Evolutionary conservation across 92 coral and sea anemone species (phyloP).

Genomic region (Blastomussa wellsi): DNA sequence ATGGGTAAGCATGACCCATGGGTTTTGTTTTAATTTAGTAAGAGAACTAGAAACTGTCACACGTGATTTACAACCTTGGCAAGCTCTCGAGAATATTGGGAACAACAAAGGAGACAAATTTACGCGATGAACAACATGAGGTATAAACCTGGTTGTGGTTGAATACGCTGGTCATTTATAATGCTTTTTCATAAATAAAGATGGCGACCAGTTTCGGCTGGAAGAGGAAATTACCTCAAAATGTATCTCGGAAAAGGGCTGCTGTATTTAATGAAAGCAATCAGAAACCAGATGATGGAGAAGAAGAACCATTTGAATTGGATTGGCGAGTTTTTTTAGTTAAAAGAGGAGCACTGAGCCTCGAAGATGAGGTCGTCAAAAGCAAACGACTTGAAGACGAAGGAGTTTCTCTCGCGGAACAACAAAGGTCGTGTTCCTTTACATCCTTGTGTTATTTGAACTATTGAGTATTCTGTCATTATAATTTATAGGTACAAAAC

Average conservation of each 20-base stretch:
- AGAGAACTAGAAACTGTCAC: no score
- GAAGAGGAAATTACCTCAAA: conserved; percentile 71
- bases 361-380: conserved; percentile 64
- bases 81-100: background rate
- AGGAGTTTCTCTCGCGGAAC: conserved; percentile 82
- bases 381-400: conserved; percentile 78
- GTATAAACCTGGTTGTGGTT: no score
- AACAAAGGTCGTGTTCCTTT: conserved; percentile 58
- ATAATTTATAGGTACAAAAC: no score
- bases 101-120: background rate
- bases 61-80: no score
- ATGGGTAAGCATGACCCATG: no score
- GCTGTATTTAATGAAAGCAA: conserved; percentile 71
- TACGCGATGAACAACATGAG: background rate
- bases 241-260: conserved; percentile 66
- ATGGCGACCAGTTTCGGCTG: conserved; percentile 87
- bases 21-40: no score
- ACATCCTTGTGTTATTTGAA: background rate
- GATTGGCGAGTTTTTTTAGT: conserved; percentile 68
- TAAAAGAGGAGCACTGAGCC: conserved; percentile 34
- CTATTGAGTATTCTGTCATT: no score
- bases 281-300: conserved; percentile 36
- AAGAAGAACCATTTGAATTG: conserved; percentile 53
- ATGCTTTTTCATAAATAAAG: conserved; percentile 39
- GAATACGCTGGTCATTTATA: conserved; percentile 19